These are phyloP conservation scores for Drosophila busckii DNA, from an alignment of 1,140 invertebrate genomes.

Conservation along the genomic window DNA sequence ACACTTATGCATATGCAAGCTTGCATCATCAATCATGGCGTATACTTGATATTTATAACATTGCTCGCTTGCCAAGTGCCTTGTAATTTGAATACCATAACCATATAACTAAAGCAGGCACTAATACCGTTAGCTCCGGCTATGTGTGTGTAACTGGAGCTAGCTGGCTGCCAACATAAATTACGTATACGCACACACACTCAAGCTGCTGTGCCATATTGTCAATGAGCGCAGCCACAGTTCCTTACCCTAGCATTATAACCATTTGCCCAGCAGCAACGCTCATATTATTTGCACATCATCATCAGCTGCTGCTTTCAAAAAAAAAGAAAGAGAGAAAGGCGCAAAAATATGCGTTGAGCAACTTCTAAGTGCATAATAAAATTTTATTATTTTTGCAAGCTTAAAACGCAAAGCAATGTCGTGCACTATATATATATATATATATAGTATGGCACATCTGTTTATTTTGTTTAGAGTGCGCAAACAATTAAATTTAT, in stretches of 20 bases:
- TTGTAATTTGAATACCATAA: constrained; percentile 32
- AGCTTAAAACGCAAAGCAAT: constrained; percentile 59
- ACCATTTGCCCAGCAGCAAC: no score
- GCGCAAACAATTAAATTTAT: no score
- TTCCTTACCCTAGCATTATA: no score
- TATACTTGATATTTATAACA: constrained; percentile 24
- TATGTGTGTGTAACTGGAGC: background rate
- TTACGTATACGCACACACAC: constrained; percentile 29
- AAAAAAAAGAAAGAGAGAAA: no score
- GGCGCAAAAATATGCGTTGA: constrained; percentile 21
- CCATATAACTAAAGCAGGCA: constrained; percentile 2
- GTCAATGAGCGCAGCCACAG: no score
- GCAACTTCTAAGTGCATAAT: constrained; percentile 64
- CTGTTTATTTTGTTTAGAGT: no score
- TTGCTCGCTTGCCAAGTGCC: constrained; percentile 15
- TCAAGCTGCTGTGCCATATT: no score
- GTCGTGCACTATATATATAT: constrained; percentile 41
- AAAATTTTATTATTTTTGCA: constrained; percentile 64
- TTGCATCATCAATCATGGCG: constrained; percentile 64
- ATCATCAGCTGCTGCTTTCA: constrained; percentile 25
- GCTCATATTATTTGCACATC: constrained; percentile 11
- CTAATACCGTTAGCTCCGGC: constrained; percentile 1
- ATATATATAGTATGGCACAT: no score
- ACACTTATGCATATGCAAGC: no score
- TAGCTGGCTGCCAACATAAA: constrained; percentile 37